Evolutionary conservation across 2,888 invertebrate genomes (phyloP).

Genomic region (Lacanobia wlatinum): DNA sequence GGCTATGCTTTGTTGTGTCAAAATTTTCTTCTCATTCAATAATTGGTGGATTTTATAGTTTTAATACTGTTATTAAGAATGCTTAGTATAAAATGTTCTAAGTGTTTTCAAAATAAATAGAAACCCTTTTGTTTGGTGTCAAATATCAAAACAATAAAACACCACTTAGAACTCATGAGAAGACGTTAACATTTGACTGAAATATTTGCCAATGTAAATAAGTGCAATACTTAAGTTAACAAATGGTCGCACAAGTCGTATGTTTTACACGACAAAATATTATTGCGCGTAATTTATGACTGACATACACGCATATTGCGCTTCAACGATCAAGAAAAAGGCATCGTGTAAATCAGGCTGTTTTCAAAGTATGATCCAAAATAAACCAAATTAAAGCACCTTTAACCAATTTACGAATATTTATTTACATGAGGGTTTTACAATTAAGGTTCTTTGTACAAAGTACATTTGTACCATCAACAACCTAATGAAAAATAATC

Average conservation of each 20-base stretch:
- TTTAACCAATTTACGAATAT: constrained; percentile 79
- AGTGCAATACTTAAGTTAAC: neutral
- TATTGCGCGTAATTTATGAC: constrained; percentile 1
- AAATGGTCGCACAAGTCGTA: neutral
- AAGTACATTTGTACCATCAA: constrained; percentile 71
- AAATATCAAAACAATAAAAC: neutral
- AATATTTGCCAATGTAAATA: neutral
- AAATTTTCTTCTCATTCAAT: neutral
- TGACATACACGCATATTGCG: neutral
- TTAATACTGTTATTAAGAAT: neutral
- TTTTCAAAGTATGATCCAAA: constrained; percentile 6
- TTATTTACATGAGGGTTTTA: constrained; percentile 81
- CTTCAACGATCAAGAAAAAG: neutral
- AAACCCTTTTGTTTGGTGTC: neutral
- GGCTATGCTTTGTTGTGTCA: neutral
- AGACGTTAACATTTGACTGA: neutral
- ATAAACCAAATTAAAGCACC: constrained; percentile 50
- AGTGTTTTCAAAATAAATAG: neutral
- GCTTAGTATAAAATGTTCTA: neutral
- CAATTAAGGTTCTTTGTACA: constrained; percentile 68
- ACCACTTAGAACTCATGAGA: neutral
- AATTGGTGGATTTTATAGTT: too few species aligned
- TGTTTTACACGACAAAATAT: neutral
- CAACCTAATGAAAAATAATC: constrained; percentile 80
- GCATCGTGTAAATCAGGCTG: neutral